Evolutionary conservation across 53 echinoderm and acorn worm genomes (phyloP).

Genomic region (Holothuria leucospilota): DNA sequence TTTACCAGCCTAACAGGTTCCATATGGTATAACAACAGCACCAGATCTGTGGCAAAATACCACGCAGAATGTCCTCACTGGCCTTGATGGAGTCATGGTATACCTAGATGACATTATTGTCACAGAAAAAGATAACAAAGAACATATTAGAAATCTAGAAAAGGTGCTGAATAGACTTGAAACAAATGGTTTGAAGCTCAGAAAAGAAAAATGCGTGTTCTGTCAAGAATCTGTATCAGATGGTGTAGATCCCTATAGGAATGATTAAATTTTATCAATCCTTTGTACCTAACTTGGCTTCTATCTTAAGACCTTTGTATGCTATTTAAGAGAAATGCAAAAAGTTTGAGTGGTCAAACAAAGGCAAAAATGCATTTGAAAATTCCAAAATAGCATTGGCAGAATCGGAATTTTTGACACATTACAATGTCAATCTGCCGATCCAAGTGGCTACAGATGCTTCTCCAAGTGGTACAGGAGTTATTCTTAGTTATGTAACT

Average conservation of each 20-base stretch:
- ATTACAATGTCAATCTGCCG: slow-evolving; percentile 54
- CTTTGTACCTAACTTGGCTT: slow-evolving; percentile 60
- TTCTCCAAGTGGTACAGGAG: slow-evolving; percentile 52
- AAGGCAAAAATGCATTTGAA: too few species aligned
- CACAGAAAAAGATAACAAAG: slow-evolving; percentile 37
- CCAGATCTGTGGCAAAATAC: slow-evolving; percentile 71
- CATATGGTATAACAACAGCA: slow-evolving; percentile 63
- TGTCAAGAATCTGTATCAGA: too few species aligned
- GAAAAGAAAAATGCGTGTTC: too few species aligned
- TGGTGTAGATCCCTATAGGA: slow-evolving; percentile 51
- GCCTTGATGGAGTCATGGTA: slow-evolving; percentile 45
- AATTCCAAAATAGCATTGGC: background rate
- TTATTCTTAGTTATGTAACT: slow-evolving; percentile 27
- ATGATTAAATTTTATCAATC: slow-evolving; percentile 59
- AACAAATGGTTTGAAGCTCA: too few species aligned
- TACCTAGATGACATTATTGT: slow-evolving; percentile 76
- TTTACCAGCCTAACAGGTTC: slow-evolving; percentile 60
- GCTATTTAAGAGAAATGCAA: background rate
- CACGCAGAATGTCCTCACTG: slow-evolving; percentile 59
- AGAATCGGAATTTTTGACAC: slow-evolving; percentile 58
- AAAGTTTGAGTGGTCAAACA: background rate
- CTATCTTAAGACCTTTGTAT: slow-evolving; percentile 4
- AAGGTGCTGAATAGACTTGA: too few species aligned
- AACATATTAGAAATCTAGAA: slow-evolving; percentile 20
- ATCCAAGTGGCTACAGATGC: too few species aligned